phyloP scores from a whole-genome alignment of 1,140 invertebrate genomes.

The Archivesica marissinica region DNA sequence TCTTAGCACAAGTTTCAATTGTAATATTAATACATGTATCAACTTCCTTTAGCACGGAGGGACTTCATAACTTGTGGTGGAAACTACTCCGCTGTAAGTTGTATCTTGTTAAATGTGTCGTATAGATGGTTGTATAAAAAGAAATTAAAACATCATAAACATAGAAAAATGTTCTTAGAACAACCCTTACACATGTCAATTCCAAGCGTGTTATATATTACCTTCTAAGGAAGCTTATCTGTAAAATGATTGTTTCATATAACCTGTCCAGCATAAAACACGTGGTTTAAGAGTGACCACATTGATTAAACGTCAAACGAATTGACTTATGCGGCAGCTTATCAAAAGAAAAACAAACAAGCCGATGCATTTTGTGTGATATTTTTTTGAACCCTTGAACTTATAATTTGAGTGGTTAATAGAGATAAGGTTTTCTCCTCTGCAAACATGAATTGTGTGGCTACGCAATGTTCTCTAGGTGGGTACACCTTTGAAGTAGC shows the following conservation, averaged over 20 bases:
- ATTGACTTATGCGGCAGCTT: slow-evolving; percentile 31
- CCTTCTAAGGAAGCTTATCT: background rate
- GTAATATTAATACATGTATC: too few species aligned
- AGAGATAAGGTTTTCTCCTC: slow-evolving; percentile 29
- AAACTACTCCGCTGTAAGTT: too few species aligned
- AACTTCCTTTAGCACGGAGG: too few species aligned
- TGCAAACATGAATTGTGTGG: background rate
- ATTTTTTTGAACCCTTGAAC: slow-evolving; percentile 48
- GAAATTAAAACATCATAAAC: too few species aligned
- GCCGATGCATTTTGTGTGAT: slow-evolving; percentile 21
- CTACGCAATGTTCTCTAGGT: too few species aligned
- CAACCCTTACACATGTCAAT: too few species aligned
- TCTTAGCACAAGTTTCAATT: too few species aligned
- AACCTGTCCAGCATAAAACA: slow-evolving; percentile 5
- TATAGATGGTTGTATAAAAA: too few species aligned
- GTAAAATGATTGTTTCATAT: slow-evolving; percentile 8
- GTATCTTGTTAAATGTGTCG: too few species aligned
- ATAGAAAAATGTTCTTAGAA: too few species aligned
- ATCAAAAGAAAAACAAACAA: slow-evolving; percentile 45
- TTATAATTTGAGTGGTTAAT: slow-evolving; percentile 7
- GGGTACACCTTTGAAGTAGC: too few species aligned
- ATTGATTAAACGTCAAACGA: slow-evolving; percentile 41
- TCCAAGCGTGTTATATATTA: background rate
- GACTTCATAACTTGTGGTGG: too few species aligned
- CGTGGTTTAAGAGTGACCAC: background rate